Base-by-base conservation (phyloP, 1,140 invertebrate species). In the Drosophila bifasciata region DNA sequence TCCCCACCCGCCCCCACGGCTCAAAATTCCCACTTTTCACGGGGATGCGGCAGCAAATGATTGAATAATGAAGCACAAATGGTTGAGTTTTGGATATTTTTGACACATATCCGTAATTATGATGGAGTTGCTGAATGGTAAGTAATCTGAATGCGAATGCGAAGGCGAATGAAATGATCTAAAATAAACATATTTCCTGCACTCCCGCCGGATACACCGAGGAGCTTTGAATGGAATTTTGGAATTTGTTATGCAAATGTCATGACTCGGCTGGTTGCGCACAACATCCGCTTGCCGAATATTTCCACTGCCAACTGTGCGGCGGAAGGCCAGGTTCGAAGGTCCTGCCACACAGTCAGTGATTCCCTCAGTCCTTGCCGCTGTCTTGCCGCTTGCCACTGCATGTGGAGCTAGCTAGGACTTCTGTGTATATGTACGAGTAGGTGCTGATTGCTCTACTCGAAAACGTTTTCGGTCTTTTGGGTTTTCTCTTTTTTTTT, bases 221-320 rank as follows among this genome's bases (percentile, higher is more conserved):
- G 58, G 16, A 32, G 49, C 32, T 13, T 1, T 51, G 41, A 49
- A 62, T 61, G 49, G 36, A 62, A 51, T 39, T 17, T 53, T 16
- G 19, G 39, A 43, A 64, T 80, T 64, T 60, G 61, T 86, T 80
- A 85, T 85, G 81, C 83, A 81, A 85, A 85, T 86, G 63, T 50
- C 68, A 77, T 61, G 83, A 81, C 50, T 70, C 63, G 77, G 73
- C 79, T 88, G 68, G 77, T 86, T 81, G 81, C 59, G 81, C 77
- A 63, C 68, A 86, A 86, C 68, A 77, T 85, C 77, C 81, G 83
- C 50, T 80, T 69, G 44, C 50, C 57, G 32, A 76, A 68, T 76
- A 80, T 76, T 86, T 32, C 62, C 44, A 55, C 28, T 63, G 66
- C 55, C 76, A 64, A 76, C 59, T 66, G 46, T 3, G 39, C 17